These are phyloP conservation scores for Limenitis camilla DNA, from an alignment of 2,888 invertebrate species.

Conservation along the genomic window DNA sequence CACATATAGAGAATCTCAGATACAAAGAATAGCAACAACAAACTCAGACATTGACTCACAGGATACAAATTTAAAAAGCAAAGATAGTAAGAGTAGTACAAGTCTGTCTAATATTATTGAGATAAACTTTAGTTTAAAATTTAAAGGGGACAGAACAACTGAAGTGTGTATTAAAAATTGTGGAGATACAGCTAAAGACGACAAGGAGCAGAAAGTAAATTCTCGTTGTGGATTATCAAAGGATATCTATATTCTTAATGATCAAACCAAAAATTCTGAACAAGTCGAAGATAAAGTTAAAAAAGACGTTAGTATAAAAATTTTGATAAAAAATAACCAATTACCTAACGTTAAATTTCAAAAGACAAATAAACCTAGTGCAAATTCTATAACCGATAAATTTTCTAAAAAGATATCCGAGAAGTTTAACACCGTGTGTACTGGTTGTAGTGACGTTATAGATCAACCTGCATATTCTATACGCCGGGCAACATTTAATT, in stretches of 20 bases:
- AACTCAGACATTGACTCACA: constrained; percentile 28
- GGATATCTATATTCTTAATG: constrained; percentile 34
- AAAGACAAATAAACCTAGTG: constrained; percentile 12
- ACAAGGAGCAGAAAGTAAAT: constrained; percentile 19
- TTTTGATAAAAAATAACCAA: constrained; percentile 38
- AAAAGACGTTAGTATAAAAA: constrained; percentile 51
- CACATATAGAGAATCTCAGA: constrained; percentile 38
- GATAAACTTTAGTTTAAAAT: constrained; percentile 50
- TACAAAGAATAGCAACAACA: constrained; percentile 37
- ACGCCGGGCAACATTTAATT: constrained; percentile 41
- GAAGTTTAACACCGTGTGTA: constrained; percentile 52
- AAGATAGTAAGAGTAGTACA: constrained; percentile 31
- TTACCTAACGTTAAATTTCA: constrained; percentile 13
- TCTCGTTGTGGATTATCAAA: constrained; percentile 27
- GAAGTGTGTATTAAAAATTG: constrained; percentile 40
- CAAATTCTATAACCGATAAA: constrained; percentile 19
- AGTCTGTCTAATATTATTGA: constrained; percentile 48
- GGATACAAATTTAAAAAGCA: constrained; percentile 24
- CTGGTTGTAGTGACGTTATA: constrained; percentile 40
- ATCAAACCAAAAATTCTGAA: constrained; percentile 30
- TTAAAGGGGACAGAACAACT: constrained; percentile 44
- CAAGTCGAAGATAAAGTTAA: constrained; percentile 31
- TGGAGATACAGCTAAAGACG: constrained; percentile 15
- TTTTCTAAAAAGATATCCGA: constrained; percentile 45
- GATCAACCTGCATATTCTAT: constrained; percentile 36